phyloP scores from a whole-genome alignment of 2,888 invertebrate genomes.

The Alentia gelatinosa region DNA sequence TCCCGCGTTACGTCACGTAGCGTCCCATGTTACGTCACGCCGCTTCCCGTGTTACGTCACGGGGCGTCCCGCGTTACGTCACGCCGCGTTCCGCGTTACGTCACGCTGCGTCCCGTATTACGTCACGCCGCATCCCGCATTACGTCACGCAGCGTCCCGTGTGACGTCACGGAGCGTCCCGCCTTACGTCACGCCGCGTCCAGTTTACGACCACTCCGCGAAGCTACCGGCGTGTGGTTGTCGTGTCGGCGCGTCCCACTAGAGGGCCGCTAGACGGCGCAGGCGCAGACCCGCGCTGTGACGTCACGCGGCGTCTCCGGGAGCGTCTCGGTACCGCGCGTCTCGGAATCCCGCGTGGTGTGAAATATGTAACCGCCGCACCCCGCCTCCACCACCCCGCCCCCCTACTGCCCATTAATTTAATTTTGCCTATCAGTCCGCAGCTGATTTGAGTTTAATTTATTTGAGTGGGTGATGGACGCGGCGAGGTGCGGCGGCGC shows the following conservation, averaged over 20 bases:
- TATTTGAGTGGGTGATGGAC: conserved; percentile 38
- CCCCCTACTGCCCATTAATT: neutral
- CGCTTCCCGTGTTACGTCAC: too few relatives aligned
- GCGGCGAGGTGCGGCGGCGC: neutral
- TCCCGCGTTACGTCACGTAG: too few relatives aligned
- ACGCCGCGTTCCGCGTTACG: too few relatives aligned
- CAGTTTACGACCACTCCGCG: neutral
- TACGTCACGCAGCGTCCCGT: too few relatives aligned
- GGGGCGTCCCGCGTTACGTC: too few relatives aligned
- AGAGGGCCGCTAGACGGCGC: conserved; percentile 8
- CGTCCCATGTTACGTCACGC: too few relatives aligned
- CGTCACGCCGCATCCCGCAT: too few relatives aligned
- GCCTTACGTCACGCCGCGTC: too few relatives aligned
- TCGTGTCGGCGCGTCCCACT: conserved; percentile 20
- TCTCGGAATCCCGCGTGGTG: neutral
- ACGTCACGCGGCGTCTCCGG: neutral
- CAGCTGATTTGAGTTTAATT: conserved; percentile 54
- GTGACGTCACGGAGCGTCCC: too few relatives aligned
- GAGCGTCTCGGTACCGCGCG: neutral
- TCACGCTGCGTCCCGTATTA: too few relatives aligned
- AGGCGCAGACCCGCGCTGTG: too few relatives aligned
- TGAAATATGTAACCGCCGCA: conserved; percentile 33
- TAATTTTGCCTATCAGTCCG: conserved; percentile 33
- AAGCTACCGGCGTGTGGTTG: conserved; percentile 32
- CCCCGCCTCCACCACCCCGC: neutral